Conservation (phyloP, 2,113 vertebrate species). For the Dendrocopos noguchii region DNA sequence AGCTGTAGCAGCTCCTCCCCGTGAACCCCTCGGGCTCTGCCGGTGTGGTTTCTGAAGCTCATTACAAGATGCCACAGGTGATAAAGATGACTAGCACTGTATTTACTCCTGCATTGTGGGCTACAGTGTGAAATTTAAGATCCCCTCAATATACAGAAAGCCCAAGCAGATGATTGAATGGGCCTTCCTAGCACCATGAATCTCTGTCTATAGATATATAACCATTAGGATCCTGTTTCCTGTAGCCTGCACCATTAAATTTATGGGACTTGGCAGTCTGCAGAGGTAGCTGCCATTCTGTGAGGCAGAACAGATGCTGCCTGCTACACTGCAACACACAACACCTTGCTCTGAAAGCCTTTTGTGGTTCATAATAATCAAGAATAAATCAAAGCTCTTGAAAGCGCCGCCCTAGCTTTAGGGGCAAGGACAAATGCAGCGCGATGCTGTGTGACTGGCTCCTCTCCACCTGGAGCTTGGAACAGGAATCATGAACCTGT, state of each 20-base stretch:
- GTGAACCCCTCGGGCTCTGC: neutral
- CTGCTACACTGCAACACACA: neutral
- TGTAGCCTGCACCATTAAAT: neutral
- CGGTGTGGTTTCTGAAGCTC: neutral
- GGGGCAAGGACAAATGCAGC: neutral
- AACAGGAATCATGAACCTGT: neutral
- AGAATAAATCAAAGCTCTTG: neutral
- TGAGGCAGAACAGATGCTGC: slow-evolving; percentile 27
- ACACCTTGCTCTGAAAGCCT: neutral
- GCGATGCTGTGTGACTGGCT: neutral
- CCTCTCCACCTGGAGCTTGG: neutral
- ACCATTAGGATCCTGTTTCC: slow-evolving; percentile 36
- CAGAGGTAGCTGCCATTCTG: slow-evolving; percentile 29
- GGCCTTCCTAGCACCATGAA: slow-evolving; percentile 4
- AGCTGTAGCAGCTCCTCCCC: neutral
- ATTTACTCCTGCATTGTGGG: slow-evolving; percentile 10
- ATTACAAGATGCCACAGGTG: neutral
- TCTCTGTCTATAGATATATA: slow-evolving; percentile 26
- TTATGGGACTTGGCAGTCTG: slow-evolving; percentile 16
- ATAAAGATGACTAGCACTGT: slow-evolving; percentile 1
- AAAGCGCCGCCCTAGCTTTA: neutral
- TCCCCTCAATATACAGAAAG: slow-evolving; percentile 15
- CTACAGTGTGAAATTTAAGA: slow-evolving; percentile 25
- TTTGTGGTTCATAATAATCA: neutral
- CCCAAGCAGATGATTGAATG: slow-evolving; percentile 25